Conservation (phyloP, 2,888 invertebrate species). For the Tenodera sinensis region DNA sequence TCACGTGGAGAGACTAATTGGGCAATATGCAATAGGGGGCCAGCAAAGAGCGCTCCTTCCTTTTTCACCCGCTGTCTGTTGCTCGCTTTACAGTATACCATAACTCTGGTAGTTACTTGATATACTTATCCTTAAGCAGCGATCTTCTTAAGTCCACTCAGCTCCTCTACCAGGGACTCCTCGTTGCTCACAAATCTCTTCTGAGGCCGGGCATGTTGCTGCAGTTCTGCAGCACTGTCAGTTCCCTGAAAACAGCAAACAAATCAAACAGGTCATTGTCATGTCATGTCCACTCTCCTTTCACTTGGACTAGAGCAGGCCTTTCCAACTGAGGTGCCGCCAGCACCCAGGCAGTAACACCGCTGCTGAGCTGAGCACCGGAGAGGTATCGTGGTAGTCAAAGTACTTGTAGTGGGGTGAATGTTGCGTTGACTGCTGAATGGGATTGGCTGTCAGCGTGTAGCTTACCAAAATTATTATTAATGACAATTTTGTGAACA, state of each 20-base stretch:
- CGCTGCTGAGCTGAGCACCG: too few species aligned
- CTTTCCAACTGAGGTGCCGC: too few species aligned
- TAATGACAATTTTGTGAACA: too few species aligned
- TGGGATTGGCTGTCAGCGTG: too few species aligned
- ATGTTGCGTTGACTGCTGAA: too few species aligned
- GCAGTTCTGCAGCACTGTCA: not conserved
- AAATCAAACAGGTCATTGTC: too few species aligned
- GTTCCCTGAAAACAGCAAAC: not conserved
- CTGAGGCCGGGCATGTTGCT: constrained; percentile 48
- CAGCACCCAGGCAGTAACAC: too few species aligned
- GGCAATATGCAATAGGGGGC: not conserved
- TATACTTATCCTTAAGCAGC: constrained; percentile 48
- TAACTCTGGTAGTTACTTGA: not conserved
- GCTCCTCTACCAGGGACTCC: constrained; percentile 59
- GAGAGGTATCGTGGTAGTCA: too few species aligned
- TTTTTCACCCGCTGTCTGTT: not conserved
- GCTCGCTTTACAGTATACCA: not conserved
- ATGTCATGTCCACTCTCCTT: too few species aligned
- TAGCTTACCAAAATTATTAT: too few species aligned
- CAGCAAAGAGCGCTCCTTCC: not conserved
- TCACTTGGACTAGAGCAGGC: too few species aligned
- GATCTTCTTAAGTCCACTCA: constrained; percentile 59
- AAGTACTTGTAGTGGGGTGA: too few species aligned
- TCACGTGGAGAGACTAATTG: not conserved
- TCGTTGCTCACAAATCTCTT: constrained; percentile 63